Percentiles rank a stretch among this genome's conserved stretches.
Evolutionary conservation across 2,797 vertebrate species (phyloP).

Genomic region (Trematomus bernacchii): DNA sequence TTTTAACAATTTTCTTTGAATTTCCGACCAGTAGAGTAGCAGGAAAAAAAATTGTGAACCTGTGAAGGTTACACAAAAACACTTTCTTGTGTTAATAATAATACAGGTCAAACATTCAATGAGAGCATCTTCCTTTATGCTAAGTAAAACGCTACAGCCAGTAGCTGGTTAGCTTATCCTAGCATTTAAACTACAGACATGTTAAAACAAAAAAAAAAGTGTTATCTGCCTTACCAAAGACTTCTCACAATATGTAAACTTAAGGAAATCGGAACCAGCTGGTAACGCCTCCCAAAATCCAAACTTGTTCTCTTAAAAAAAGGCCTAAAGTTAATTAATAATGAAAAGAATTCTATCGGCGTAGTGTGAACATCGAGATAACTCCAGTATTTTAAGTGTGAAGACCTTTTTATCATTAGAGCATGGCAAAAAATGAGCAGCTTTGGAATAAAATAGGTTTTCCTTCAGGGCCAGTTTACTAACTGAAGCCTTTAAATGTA

Average conservation of each 20-base stretch:
- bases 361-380: conserved; percentile 1
- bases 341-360: no score
- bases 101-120: no score
- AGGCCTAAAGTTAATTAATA: no score
- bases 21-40: background rate
- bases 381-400: conserved; percentile 13
- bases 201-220: no score
- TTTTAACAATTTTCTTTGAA: background rate
- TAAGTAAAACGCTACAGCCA: background rate
- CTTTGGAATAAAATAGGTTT: conserved; percentile 17
- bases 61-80: background rate
- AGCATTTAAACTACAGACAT: background rate
- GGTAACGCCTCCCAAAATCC: background rate
- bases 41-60: background rate
- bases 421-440: background rate
- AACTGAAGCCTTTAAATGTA: conserved; percentile 47
- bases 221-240: background rate
- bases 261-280: background rate
- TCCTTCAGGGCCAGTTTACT: conserved; percentile 26
- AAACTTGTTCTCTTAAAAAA: background rate
- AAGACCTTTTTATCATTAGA: background rate
- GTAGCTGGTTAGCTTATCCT: background rate
- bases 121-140: background rate
- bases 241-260: background rate
- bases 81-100: no score